Evolutionary conservation across 1,140 invertebrate genomes (phyloP), one percentile per base, ranked within the genome.

Genomic region (Pogonus chalceus): DNA sequence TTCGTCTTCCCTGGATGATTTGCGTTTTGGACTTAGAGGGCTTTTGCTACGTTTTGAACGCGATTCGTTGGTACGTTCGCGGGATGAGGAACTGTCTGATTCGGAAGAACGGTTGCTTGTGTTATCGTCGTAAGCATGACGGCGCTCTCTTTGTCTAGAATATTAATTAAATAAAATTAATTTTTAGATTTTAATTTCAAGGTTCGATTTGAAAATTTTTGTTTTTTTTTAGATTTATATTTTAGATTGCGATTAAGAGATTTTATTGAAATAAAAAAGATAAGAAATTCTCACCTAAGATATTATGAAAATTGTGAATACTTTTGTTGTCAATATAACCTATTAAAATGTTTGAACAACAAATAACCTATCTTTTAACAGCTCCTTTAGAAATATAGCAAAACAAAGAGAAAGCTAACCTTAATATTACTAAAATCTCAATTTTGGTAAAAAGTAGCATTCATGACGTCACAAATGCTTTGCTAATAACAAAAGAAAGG

Each of bases 61-160:
- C 21, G 48, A 20, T 50, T 35, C 16, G 12, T 35, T 20, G 51
- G 21, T 2, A 35, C 1, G 51, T 2, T 21, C 47, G 23, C 35
- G 53, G 49, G 55, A 56, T 2, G 55, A 35, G 12, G 56, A 52
- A 50, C 55, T 58, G 51, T 60, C 59, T 9, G 56, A 56, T 49
- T 63, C 63, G n/a, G 59, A 62, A n/a, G 60, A 63, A 35, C 55
- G 61, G 20, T 60, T 60, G 48, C 58, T 60, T 2, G 57, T 58
- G 51, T 63, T 62, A 54, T 65, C 64, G 37, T 69, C 68, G 46
- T 69, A 68, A 12, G 67, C 68, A 52, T 69, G 66, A n/a, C 68
- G 61, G 47, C 63, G 63, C 53, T 69, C 68, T 53, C 67, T 60
- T 63, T 69, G 67, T 48, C 68, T 69, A 51, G 18, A 55, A 56